These are phyloP conservation scores for Drosophila anceps DNA, from an alignment of 2,888 invertebrate species.

Conservation along the genomic window DNA sequence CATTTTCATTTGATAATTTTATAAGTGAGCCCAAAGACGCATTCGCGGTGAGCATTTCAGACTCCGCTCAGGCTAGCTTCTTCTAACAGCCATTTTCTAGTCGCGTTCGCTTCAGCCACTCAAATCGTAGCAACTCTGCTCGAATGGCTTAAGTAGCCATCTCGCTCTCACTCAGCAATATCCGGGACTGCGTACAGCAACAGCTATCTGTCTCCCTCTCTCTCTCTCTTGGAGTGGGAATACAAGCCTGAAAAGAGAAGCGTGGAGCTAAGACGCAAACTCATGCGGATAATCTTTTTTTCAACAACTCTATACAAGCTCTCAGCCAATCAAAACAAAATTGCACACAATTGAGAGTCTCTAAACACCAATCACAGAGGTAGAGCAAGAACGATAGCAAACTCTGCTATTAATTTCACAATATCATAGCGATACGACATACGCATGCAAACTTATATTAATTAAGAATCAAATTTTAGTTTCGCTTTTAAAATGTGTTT, in stretches of 20 bases:
- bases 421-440: too few species aligned
- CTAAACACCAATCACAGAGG: not conserved
- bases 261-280: not conserved
- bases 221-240: not conserved
- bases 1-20: too few species aligned
- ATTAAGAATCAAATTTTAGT: too few species aligned
- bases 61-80: too few species aligned
- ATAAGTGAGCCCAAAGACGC: too few species aligned
- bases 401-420: not conserved
- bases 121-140: not conserved
- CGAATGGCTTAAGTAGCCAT: not conserved
- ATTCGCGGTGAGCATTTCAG: too few species aligned
- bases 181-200: not conserved
- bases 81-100: too few species aligned
- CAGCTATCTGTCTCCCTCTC: not conserved
- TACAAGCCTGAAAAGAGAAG: not conserved
- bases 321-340: not conserved
- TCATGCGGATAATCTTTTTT: not conserved
- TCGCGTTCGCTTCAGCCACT: not conserved
- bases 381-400: not conserved
- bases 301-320: not conserved
- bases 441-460: too few species aligned
- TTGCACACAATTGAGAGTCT: not conserved
- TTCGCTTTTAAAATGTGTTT: too few species aligned
- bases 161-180: not conserved